These are phyloP conservation scores for Leistus spinibarbis DNA, from an alignment of 2,888 invertebrate genomes.

Conservation along the genomic window DNA sequence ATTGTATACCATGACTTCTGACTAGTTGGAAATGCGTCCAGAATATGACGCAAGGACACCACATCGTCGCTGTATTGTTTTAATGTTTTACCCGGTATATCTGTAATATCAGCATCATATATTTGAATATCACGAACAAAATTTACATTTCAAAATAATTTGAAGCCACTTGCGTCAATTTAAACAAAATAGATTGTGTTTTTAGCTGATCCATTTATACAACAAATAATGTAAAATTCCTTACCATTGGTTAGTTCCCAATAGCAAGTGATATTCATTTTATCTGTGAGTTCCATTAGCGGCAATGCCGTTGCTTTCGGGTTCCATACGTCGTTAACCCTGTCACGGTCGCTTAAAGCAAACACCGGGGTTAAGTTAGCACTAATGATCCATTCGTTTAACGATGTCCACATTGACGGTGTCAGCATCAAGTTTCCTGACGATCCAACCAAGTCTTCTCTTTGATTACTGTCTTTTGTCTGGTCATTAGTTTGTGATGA, in stretches of 20 bases:
- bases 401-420: constrained; percentile 52
- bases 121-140: no score
- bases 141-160: no score
- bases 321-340: constrained; percentile 67
- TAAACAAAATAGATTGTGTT: no score
- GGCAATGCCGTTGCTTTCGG: constrained; percentile 69
- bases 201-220: no score
- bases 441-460: constrained; percentile 37
- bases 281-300: constrained; percentile 71
- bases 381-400: constrained; percentile 61
- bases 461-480: constrained; percentile 41
- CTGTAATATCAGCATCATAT: no score
- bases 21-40: constrained; percentile 67
- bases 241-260: constrained; percentile 80
- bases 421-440: constrained; percentile 49
- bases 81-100: constrained; percentile 57
- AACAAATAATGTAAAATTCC: constrained; percentile 39
- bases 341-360: constrained; percentile 67
- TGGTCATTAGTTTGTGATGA: constrained; percentile 53
- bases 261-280: constrained; percentile 66
- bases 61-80: constrained; percentile 67
- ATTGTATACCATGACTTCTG: constrained; percentile 64
- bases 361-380: constrained; percentile 71
- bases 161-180: no score
- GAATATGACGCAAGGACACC: constrained; percentile 67